Evolutionary conservation across 92 coral and sea anemone species (phyloP), one percentile per base, ranked within the genome.

Genomic region (Zoanthus solanderi): DNA sequence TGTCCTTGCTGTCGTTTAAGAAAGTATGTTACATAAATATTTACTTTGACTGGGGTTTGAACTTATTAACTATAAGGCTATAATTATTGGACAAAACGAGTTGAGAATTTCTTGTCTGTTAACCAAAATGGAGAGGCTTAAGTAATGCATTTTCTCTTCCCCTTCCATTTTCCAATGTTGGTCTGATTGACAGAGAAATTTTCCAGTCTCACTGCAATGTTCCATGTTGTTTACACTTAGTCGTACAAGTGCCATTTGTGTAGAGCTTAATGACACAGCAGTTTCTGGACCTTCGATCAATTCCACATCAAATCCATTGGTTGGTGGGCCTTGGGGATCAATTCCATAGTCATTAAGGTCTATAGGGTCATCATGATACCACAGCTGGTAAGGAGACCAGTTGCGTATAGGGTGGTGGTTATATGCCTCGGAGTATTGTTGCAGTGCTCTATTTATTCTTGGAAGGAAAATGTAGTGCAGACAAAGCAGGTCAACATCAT

Each of bases 361-460:
- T 14, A 87, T 6, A 0, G 90, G 90, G 45, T 87, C 86, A 56
- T 66, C 47, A 42, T 87, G 86, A 66, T 72, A 87, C 90, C 90
- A 87, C 30, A 87, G 17, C 48, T 79, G 90, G 8, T 87, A 87
- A 63, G 90, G 90, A 13, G 90, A 66, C 90, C 90, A 87, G 6
- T 87, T 42, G 37, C 79, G 90, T 23, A 65, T 86, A 34, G 90
- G 90, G 67, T 87, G 90, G 72, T 87, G 90, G 75, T 79, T 87
- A 37, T 78, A 57, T n/a, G 90, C 87, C 47, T 78, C 90, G 11
- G 90, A 6, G 28, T 78, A 87, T 78, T 87, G 78, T 0, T 2
- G 17, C 7, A 87, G 90, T 78, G 87, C 87, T 71, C 79, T 87
- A 28, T 87, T 87, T 78, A 79, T 23, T 23, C 23, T 23, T 23